Base-by-base conservation (phyloP, 2,888 invertebrate species). In the Petrophora chlorosata region DNA sequence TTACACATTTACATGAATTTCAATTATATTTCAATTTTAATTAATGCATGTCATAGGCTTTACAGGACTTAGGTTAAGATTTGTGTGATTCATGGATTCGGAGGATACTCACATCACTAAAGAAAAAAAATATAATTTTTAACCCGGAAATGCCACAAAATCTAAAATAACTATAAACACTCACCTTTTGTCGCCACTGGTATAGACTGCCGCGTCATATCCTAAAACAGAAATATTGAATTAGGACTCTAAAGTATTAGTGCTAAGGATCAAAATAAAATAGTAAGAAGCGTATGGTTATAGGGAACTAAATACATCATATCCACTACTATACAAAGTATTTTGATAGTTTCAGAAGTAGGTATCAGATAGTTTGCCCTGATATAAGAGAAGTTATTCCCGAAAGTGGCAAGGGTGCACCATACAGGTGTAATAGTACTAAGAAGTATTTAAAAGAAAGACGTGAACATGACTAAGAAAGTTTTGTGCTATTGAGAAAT, bases 151-250 rank as follows among this genome's bases (percentile, higher is more conserved):
- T 50, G 5, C 43, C 49, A 8, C 10, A 38, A 33, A 17, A 38
- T 13, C 9, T 40, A 49, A 56, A 48, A 53, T 46, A 50, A 51
- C 30, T 44, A 36, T 35, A 38, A 47, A 45, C 58, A 76, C 88
- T 84, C 64, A 90, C 90, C 87, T 85, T 90, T 90, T 30, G 87
- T 88, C 56, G 90, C 89, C 70, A 90, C 91, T 40, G 91, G 91
- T 59, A 91, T 91, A 42, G 91, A 90, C 73, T 91, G 91, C 67
- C 91, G 84, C 76, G 91, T 91, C 91, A 91, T 91, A 65, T 91
- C 91, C 91, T 91, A 86, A 73, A 86, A 86, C 73, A 78, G 79
- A 84, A 84, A 79, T 53, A 28, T 57, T 25, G 51, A 30, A 73
- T 81, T 71, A 81, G 62, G 48, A 50, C 16, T 41, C 16, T 35